These are phyloP conservation scores for Solenopsis invicta DNA, from an alignment of 1,140 invertebrate species.

Conservation along the genomic window DNA sequence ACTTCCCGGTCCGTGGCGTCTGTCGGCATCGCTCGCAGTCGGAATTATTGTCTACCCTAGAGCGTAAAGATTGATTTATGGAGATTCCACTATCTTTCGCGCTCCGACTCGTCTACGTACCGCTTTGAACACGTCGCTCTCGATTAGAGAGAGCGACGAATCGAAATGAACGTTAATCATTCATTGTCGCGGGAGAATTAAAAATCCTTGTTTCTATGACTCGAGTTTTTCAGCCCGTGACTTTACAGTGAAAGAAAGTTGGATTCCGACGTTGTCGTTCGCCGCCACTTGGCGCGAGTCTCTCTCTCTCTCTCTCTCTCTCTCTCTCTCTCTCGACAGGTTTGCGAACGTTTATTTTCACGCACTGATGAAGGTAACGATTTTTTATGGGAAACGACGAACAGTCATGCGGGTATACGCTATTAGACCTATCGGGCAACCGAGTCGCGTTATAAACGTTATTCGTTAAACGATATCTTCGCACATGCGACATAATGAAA, in stretches of 20 bases:
- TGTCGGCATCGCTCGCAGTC: conserved; percentile 54
- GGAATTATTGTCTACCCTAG: conserved; percentile 59
- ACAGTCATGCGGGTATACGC: conserved; percentile 38
- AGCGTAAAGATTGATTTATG: conserved; percentile 66
- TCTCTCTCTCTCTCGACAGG: too few relatives aligned
- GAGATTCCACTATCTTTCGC: conserved; percentile 59
- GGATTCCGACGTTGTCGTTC: background rate
- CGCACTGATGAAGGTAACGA: conserved; percentile 45
- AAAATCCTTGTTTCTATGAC: background rate
- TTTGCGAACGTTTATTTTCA: conserved; percentile 19
- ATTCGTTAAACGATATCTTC: conserved; percentile 7
- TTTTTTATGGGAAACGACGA: conserved; percentile 13
- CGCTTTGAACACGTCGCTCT: background rate
- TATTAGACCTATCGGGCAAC: background rate
- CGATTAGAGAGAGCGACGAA: conserved; percentile 11
- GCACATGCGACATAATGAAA: conserved; percentile 13
- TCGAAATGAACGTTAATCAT: background rate
- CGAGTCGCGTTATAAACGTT: conserved; percentile 43
- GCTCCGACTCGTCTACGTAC: conserved; percentile 6
- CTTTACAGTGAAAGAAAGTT: background rate
- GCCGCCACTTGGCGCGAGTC: background rate
- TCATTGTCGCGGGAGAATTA: background rate
- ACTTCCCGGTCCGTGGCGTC: conserved; percentile 49
- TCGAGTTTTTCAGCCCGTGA: background rate
- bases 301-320: too few relatives aligned